These are phyloP conservation scores for Carcinoscorpius rotundicauda DNA, from an alignment of 1,140 invertebrate species.

Conservation along the genomic window DNA sequence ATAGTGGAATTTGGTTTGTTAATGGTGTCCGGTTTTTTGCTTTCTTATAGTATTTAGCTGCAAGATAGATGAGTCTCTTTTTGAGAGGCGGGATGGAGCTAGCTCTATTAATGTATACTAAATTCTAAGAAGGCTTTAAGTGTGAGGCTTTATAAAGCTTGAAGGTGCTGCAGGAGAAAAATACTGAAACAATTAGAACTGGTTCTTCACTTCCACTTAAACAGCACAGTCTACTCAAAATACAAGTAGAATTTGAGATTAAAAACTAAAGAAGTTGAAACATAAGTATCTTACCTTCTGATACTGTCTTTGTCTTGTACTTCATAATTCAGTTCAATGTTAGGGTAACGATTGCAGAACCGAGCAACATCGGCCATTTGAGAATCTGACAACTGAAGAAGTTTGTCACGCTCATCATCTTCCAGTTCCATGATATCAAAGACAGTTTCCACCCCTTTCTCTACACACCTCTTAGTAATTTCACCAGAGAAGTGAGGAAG, in stretches of 20 bases:
- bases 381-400: slow-evolving; percentile 66
- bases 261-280: not conserved
- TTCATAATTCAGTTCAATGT: slow-evolving; percentile 93
- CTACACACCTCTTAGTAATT: slow-evolving; percentile 78
- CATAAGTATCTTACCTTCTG: slow-evolving; percentile 25
- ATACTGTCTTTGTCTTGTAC: slow-evolving; percentile 67
- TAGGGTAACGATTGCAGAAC: slow-evolving; percentile 98
- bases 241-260: slow-evolving; percentile 8
- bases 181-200: too few relatives aligned
- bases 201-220: too few relatives aligned
- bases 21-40: too few relatives aligned
- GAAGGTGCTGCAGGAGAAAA: too few relatives aligned
- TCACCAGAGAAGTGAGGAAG: slow-evolving; percentile 88
- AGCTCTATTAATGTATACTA: too few relatives aligned
- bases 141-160: too few relatives aligned
- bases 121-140: too few relatives aligned
- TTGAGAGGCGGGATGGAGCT: too few relatives aligned
- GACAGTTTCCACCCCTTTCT: slow-evolving; percentile 87
- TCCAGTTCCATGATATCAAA: slow-evolving; percentile 99
- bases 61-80: too few relatives aligned
- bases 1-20: too few relatives aligned
- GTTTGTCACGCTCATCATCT: slow-evolving; percentile 74
- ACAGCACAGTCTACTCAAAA: not conserved
- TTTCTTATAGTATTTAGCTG: too few relatives aligned
- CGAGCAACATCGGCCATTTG: slow-evolving; percentile 95